Evolutionary conservation across 1,140 invertebrate genomes (phyloP), one percentile per base, ranked within the genome.

Genomic region (Teleopsis dalmanni): DNA sequence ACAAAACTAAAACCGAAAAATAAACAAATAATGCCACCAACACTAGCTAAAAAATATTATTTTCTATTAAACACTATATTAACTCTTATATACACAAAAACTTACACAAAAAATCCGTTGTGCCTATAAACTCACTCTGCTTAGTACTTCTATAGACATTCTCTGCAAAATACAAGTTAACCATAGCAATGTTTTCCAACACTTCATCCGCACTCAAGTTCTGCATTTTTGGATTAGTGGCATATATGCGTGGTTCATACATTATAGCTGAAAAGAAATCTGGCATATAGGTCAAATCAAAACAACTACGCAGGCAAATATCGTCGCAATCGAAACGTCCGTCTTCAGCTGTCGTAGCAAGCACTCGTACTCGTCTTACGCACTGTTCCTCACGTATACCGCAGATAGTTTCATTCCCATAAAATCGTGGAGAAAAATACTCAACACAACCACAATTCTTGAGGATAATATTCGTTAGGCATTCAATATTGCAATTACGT

Each of bases 1-100:
- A 89, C 74, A 57, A 85, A 80, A 62, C 85, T 88, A 60, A 90
- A 88, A 8, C 86, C 86, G 71, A 88, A 75, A 57, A 85, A 88
- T 0, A 90, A 72, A 11, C 86, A 84, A 10, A 90, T 74, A 21
- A 90, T 68, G 13, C 87, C 86, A 42, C 87, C 86, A 9, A 81
- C 82, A 57, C 81, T 84, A 2, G 85, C 85, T 88, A 68, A 46
- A 74, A 75, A 50, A 55, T 51, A 18, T 3, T 13, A 34, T 9
- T 23, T 10, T 29, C 23, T 26, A 19, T 4, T 22, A 13, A 1
- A 29, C 11, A 34, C 9, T 27, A 19, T 25, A 18, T 3, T n/a
- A 4, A 36, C 5, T 2, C 13, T 9, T 4, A 13, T 18, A 33
- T 36, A n/a, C 14, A 2, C 3, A 25, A 7, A 16, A 18, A 44